These are phyloP conservation scores for Cryptomyrus ogoouensis DNA, from an alignment of 2,113 vertebrate species.

Conservation along the genomic window DNA sequence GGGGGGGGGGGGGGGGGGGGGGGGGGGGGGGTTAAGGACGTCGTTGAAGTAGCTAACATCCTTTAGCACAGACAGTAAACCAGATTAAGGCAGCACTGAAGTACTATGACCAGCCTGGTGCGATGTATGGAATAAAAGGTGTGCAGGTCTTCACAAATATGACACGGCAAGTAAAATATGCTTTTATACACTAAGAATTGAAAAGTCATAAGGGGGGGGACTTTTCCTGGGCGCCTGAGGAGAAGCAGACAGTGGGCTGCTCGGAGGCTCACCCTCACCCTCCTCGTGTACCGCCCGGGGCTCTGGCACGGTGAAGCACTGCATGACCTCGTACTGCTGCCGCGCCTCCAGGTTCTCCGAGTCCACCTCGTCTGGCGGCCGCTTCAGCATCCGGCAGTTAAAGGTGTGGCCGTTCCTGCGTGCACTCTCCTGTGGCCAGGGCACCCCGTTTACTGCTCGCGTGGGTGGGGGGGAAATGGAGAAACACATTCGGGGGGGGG, in stretches of 20 bases:
- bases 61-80: background rate
- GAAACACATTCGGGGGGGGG: background rate
- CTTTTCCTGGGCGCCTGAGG: background rate
- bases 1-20: background rate
- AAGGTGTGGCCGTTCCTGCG: conserved; percentile 86
- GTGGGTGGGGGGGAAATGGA: too few species aligned
- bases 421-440: conserved; percentile 80
- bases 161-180: background rate
- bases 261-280: conserved; percentile 67
- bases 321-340: conserved; percentile 92
- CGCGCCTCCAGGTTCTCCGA: conserved; percentile 78
- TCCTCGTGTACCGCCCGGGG: conserved; percentile 80
- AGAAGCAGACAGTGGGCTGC: background rate
- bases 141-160: background rate
- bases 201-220: background rate
- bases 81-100: background rate
- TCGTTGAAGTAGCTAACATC: background rate
- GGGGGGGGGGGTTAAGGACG: background rate
- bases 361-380: conserved; percentile 76
- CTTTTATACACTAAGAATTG: background rate
- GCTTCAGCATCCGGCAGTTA: conserved; percentile 90
- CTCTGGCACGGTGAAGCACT: conserved; percentile 90
- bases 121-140: background rate
- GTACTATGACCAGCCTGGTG: background rate
- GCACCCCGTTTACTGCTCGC: conserved; percentile 76